phyloP scores from a whole-genome alignment of 2,888 invertebrate genomes.

The Meta bourneti region DNA sequence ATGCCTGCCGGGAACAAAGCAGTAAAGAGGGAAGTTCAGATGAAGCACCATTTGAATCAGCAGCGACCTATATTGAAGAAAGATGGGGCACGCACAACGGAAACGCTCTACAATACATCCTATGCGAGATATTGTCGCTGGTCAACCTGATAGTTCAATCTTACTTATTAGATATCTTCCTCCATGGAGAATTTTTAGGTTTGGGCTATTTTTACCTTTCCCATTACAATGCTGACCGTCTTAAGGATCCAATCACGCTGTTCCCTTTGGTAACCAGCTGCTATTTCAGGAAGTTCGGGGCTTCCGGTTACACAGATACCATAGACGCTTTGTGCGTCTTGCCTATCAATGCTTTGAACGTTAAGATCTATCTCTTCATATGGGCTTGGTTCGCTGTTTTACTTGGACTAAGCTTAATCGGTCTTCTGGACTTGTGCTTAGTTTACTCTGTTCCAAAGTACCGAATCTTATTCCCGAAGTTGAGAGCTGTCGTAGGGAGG shows the following conservation, averaged over 20 bases:
- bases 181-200: conserved; percentile 73
- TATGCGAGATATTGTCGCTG: conserved; percentile 77
- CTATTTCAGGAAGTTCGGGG: conserved; percentile 77
- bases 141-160: conserved; percentile 80
- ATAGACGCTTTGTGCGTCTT: conserved; percentile 78
- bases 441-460: conserved; percentile 9
- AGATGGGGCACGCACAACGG: conserved; percentile 86
- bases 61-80: conserved; percentile 94
- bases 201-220: conserved; percentile 63
- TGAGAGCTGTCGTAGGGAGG: neutral
- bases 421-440: conserved; percentile 11
- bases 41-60: conserved; percentile 85
- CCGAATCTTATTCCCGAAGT: neutral
- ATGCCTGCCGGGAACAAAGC: conserved; percentile 85
- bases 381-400: conserved; percentile 78
- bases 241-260: conserved; percentile 77
- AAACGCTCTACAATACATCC: conserved; percentile 48
- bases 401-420: conserved; percentile 40
- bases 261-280: conserved; percentile 78
- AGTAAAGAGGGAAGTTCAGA: conserved; percentile 90
- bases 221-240: conserved; percentile 87
- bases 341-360: conserved; percentile 78
- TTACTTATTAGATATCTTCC: conserved; percentile 78
- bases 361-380: conserved; percentile 77
- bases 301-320: conserved; percentile 77